Conservation (phyloP, 2,113 vertebrate genomes). For the Gambusia holbrooki region DNA sequence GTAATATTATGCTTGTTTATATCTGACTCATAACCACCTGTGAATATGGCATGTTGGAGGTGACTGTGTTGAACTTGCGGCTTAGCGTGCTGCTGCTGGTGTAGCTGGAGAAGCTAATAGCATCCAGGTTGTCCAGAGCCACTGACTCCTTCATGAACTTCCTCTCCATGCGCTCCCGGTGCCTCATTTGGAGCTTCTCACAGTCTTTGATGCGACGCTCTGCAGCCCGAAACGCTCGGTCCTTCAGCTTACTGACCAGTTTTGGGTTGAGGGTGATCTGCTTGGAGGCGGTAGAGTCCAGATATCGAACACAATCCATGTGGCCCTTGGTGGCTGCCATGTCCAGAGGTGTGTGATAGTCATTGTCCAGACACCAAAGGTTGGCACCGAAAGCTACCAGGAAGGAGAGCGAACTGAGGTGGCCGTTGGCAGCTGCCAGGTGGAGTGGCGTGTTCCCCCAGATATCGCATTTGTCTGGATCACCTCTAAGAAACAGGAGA, state of each 20-base stretch:
- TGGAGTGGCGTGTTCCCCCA: constrained; percentile 98
- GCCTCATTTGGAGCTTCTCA: constrained; percentile 89
- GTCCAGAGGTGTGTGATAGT: constrained; percentile 97
- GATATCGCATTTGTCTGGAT: constrained; percentile 97
- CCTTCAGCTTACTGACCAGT: constrained; percentile 91
- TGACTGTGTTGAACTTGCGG: constrained; percentile 86
- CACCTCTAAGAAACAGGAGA: constrained; percentile 83
- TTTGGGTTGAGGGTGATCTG: constrained; percentile 93
- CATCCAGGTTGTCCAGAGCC: constrained; percentile 83
- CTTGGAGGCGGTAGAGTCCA: constrained; percentile 96
- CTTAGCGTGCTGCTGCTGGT: constrained; percentile 88
- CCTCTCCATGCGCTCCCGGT: constrained; percentile 91
- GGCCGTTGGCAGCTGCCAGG: constrained; percentile 92
- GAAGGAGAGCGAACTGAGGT: constrained; percentile 94
- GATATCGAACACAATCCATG: constrained; percentile 95
- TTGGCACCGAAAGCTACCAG: constrained; percentile 97
- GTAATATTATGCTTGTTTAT: neutral
- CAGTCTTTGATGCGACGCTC: constrained; percentile 93
- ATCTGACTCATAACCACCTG: constrained; percentile 73
- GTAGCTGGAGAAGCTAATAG: constrained; percentile 92
- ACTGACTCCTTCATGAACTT: constrained; percentile 89
- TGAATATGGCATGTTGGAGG: constrained; percentile 90
- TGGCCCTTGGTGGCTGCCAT: constrained; percentile 96
- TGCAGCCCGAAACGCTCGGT: constrained; percentile 89
- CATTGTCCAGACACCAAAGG: constrained; percentile 98